Base-by-base conservation (phyloP, 2,888 invertebrate genomes). In the Micoletzkya japonica region DNA sequence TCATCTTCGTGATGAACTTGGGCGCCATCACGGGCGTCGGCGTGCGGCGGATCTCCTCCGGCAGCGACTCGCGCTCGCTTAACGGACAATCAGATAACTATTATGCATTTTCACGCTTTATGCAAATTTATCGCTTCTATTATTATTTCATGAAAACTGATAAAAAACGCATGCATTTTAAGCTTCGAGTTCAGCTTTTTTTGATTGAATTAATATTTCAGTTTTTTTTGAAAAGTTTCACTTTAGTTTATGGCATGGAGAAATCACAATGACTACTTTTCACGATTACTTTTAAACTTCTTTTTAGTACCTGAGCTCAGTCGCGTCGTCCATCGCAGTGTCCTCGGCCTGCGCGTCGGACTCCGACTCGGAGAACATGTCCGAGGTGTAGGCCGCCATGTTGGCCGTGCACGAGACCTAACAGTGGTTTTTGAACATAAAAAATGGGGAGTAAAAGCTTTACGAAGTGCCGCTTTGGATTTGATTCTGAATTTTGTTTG, bases 11-110 rank as follows among this genome's bases (percentile, higher is more conserved):
- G 77, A 85, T 85, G 76, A 85, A 85, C 54, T 82, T 81, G 4
- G 86, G 86, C 7, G 84, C 85, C 79, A 79, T 82, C n/a, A 85
- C 78, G 7, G 85, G 85, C 2, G 86, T 85, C 28, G 82, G 81
- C 24, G 84, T 83, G 44, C 85, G 77, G n/a, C 73, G 76, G 26
- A 73, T 61, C 66, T 85, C 84, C 10, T 85, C 85, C 39, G 79
- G 74, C 20, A 78, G 70, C 20, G 72, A 72, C 24, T 78, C 79
- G 57, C 82, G 82, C 32, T 80, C 78, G 30, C 64, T 66, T 36
- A 52, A 66, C 0, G 4, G 1, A 32, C 2, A 26, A 17, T n/a
- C n/a, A n/a, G 37, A 76, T 76, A 4, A 70, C 72, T 7, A 59
- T 70, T 14, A 72, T 60, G n/a, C n/a, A n/a, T n/a, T n/a, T n/a